Base-by-base conservation (phyloP, 2,113 vertebrate genomes). In the Scolopax mira region DNA sequence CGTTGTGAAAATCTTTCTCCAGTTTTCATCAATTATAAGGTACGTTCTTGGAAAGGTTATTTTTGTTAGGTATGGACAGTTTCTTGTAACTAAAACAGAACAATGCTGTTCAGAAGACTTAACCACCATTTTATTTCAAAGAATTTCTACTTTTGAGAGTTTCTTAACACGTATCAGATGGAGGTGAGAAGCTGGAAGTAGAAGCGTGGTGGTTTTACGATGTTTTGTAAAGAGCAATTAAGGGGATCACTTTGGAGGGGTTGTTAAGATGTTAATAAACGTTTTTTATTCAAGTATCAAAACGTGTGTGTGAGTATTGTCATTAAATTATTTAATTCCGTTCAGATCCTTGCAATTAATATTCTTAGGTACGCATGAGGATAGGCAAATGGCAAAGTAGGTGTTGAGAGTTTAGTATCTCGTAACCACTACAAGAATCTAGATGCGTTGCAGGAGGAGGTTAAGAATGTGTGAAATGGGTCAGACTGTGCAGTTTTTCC, bases 251-350 rank as follows among this genome's bases (percentile, higher is more conserved):
- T 95, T 80, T 82, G 55, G 49, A 81, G 16, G 7, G 75, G n/a
- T 44, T 82, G 75, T 95, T 84, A 83, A 69, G 41, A 81, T 88
- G 92, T 91, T 97, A 88, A 95, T 95, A 94, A 97, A 96, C 0
- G 1, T 3, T 52, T 79, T 72, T 73, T 87, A 75, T 54, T 88
- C 79, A 88, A 61, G 54, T 70, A 54, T 72, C 22, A 58, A 72
- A 90, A 31, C 4, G 42, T 69, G 15, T 69, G 89, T 85, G 60
- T 96, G 41, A 7, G 7, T 83, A 9, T 79, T 88, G 79, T 83
- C 39, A 55, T 84, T 49, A 42, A 72, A 58, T 62, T 35, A 25
- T 23, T 87, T 64, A 4, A 75, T 85, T 72, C 18, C 9, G 0
- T 75, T 82, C n/a, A n/a, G 19, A 37, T 90, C 65, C 62, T 19